Conservation (phyloP, 37 sponge, comb jelly and placozoan species). For the Oopsacas minuta region DNA sequence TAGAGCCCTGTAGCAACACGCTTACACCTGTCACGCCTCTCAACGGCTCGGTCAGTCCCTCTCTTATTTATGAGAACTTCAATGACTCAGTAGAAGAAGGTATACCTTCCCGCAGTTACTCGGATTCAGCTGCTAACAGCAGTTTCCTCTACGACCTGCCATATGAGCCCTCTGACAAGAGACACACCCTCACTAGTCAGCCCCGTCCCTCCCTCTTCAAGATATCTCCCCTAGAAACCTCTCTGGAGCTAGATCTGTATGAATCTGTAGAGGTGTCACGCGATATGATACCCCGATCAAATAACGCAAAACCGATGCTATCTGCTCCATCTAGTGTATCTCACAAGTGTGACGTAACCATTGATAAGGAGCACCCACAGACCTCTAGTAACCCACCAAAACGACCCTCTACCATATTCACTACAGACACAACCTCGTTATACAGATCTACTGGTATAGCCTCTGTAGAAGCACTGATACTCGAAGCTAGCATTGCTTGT, state of each 20-base stretch:
- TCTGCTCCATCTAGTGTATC: slow-evolving; percentile 1
- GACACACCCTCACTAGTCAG: neutral
- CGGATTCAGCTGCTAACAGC: neutral
- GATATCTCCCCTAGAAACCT: slow-evolving; percentile 11
- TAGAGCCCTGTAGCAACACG: neutral
- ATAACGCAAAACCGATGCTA: neutral
- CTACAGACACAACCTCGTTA: neutral
- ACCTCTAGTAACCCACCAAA: neutral
- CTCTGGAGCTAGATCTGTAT: slow-evolving; percentile 4
- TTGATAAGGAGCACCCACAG: neutral
- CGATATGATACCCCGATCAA: neutral
- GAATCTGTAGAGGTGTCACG: slow-evolving; percentile 1
- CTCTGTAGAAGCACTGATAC: neutral
- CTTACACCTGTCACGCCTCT: slow-evolving; percentile 5
- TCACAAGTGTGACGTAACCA: neutral
- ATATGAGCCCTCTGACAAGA: neutral
- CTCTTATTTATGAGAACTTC: neutral
- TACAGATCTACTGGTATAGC: neutral
- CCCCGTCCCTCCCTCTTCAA: neutral
- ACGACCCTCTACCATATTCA: slow-evolving; percentile 10
- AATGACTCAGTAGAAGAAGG: neutral
- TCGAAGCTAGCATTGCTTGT: neutral
- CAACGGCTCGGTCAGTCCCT: neutral
- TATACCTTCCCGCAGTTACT: neutral
- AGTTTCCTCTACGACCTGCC: neutral